These are phyloP conservation scores for Chironomus striatipennis DNA, from an alignment of 1,140 invertebrate genomes.

Conservation along the genomic window DNA sequence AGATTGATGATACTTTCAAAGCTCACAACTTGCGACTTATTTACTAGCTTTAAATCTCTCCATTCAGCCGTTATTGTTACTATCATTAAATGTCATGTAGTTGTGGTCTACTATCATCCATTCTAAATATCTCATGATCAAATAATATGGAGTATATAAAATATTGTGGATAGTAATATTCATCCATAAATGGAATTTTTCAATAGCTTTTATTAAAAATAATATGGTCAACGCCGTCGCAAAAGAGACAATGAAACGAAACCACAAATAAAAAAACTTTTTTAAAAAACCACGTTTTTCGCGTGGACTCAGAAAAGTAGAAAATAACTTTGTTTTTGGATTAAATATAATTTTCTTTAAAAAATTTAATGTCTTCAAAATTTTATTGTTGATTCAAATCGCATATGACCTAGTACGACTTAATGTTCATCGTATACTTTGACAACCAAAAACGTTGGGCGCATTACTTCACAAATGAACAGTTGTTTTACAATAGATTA, in stretches of 20 bases:
- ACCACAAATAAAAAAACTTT: background rate
- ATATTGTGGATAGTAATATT: background rate
- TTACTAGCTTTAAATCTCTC: background rate
- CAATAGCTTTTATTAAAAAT: background rate
- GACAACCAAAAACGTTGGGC: too few species aligned
- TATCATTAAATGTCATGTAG: background rate
- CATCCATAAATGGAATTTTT: background rate
- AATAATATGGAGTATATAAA: background rate
- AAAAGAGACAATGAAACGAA: background rate
- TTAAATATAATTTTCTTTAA: too few species aligned
- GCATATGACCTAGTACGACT: too few species aligned
- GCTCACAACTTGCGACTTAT: background rate
- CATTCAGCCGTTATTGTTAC: too few species aligned
- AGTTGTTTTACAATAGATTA: too few species aligned
- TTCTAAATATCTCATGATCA: background rate
- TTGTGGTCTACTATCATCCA: background rate
- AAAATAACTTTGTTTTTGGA: too few species aligned
- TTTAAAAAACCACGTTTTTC: too few species aligned
- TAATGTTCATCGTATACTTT: too few species aligned
- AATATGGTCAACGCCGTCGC: background rate
- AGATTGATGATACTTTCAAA: conserved; percentile 9
- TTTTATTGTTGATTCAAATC: too few species aligned
- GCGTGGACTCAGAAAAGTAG: too few species aligned
- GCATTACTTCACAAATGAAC: too few species aligned
- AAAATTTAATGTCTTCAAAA: too few species aligned